phyloP scores from a whole-genome alignment of 2,113 vertebrate species.

The Elgaria multicarinata region DNA sequence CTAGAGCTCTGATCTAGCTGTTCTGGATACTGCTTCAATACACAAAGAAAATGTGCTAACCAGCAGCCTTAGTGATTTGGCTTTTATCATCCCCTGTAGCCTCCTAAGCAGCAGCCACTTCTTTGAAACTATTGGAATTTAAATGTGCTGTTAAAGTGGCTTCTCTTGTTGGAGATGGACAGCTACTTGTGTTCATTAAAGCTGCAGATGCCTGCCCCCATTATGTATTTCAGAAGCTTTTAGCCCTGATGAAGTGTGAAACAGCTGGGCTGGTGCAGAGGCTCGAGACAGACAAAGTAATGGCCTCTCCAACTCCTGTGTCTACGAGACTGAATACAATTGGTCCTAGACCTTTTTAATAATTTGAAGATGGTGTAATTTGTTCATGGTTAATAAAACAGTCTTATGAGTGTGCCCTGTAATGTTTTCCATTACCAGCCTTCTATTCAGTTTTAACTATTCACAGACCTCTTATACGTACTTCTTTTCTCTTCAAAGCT shows the following conservation, averaged over 20 bases:
- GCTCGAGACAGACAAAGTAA: slow-evolving; percentile 42
- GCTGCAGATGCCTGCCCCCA: slow-evolving; percentile 60
- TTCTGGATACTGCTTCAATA: background rate
- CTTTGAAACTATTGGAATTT: slow-evolving; percentile 55
- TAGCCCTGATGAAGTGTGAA: slow-evolving; percentile 53
- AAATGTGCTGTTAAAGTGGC: slow-evolving; percentile 38
- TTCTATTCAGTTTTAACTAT: slow-evolving; percentile 61
- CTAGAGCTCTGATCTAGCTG: background rate
- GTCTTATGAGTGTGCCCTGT: background rate
- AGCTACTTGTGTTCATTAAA: slow-evolving; percentile 50
- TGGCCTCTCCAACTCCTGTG: slow-evolving; percentile 16
- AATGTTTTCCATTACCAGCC: slow-evolving; percentile 56
- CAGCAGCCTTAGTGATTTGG: slow-evolving; percentile 21
- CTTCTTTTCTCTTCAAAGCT: slow-evolving; percentile 49
- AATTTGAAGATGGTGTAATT: slow-evolving; percentile 55
- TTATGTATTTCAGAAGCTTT: slow-evolving; percentile 55
- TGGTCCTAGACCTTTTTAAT: slow-evolving; percentile 48
- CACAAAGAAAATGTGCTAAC: background rate
- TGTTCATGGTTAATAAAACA: slow-evolving; percentile 58
- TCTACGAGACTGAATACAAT: slow-evolving; percentile 20
- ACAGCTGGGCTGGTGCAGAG: slow-evolving; percentile 47
- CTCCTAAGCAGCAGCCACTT: slow-evolving; percentile 47
- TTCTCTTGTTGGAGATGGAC: slow-evolving; percentile 47
- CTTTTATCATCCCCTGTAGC: slow-evolving; percentile 45
- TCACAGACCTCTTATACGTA: slow-evolving; percentile 43